These are phyloP conservation scores for Bubo blakistoni DNA, from an alignment of 2,113 vertebrate species.

Conservation along the genomic window DNA sequence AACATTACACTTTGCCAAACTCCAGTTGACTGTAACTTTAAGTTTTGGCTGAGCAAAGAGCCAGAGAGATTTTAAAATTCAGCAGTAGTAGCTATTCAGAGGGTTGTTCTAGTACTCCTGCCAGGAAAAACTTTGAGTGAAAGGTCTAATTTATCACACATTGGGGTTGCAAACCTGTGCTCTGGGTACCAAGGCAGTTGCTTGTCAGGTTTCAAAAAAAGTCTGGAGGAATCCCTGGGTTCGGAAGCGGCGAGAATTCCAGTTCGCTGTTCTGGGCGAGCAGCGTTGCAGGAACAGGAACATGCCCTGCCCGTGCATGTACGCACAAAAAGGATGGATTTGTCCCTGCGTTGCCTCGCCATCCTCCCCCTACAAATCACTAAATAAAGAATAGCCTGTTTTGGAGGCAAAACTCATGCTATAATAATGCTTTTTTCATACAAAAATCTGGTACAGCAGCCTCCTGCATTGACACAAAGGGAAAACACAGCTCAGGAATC, in stretches of 20 bases:
- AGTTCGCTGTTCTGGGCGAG: background rate
- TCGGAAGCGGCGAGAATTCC: conserved; percentile 24
- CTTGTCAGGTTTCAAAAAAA: background rate
- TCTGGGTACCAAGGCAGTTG: conserved; percentile 23
- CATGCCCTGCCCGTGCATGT: background rate
- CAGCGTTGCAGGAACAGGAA: background rate
- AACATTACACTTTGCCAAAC: conserved; percentile 29
- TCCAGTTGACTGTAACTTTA: conserved; percentile 46
- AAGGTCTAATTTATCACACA: conserved; percentile 83
- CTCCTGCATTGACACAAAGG: background rate
- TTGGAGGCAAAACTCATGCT: background rate
- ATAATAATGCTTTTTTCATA: background rate
- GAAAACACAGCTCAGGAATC: background rate
- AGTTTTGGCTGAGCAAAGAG: conserved; percentile 46
- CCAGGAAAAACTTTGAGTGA: conserved; percentile 86
- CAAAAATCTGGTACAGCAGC: background rate
- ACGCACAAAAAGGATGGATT: background rate
- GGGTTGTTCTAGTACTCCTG: conserved; percentile 65
- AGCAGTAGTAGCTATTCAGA: conserved; percentile 70
- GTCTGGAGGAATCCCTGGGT: conserved; percentile 10
- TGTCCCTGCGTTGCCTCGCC: background rate
- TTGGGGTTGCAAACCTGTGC: conserved; percentile 61
- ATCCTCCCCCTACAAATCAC: background rate
- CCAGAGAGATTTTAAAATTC: conserved; percentile 77
- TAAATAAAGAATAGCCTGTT: background rate